Conservation (phyloP, 2,888 invertebrate species). For the Cinara cedri region DNA sequence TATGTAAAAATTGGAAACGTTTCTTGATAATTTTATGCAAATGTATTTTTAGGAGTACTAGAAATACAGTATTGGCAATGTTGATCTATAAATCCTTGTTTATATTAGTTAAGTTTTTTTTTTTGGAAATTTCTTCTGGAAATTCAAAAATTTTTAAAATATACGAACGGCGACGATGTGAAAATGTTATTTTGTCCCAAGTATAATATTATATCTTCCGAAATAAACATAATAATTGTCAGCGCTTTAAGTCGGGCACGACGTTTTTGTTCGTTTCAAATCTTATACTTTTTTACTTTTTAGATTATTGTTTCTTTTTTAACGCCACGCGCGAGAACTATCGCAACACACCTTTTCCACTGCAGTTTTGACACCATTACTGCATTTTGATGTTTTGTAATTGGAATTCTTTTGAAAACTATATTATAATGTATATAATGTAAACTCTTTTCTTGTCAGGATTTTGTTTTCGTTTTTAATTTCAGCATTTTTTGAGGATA, state of each 20-base stretch:
- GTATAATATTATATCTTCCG: no score
- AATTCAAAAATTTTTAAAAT: no score
- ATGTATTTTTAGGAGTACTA: no score
- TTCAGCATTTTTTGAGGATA: conserved; percentile 7
- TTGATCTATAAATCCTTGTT: no score
- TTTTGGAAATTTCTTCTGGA: no score
- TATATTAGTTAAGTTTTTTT: no score
- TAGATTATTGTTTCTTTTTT: conserved; percentile 24
- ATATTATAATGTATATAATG: not conserved
- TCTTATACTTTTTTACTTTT: conserved; percentile 16
- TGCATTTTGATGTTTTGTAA: conserved; percentile 39
- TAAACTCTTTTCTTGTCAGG: conserved; percentile 16
- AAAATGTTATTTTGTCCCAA: no score
- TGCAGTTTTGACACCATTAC: conserved; percentile 30
- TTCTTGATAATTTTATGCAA: no score
- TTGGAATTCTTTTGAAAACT: conserved; percentile 38
- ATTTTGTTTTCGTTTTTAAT: not conserved
- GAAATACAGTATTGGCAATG: no score
- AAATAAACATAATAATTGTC: not conserved
- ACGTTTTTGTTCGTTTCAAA: conserved; percentile 1
- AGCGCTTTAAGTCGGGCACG: not conserved
- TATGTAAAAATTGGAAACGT: no score
- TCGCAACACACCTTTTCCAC: not conserved
- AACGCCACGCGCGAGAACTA: not conserved
- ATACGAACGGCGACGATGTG: no score